A percentile compares a stretch with the other conserved stretches of the same genome.
Conservation (phyloP, 2,888 invertebrate genomes). For the Asteroscopus sphinx region DNA sequence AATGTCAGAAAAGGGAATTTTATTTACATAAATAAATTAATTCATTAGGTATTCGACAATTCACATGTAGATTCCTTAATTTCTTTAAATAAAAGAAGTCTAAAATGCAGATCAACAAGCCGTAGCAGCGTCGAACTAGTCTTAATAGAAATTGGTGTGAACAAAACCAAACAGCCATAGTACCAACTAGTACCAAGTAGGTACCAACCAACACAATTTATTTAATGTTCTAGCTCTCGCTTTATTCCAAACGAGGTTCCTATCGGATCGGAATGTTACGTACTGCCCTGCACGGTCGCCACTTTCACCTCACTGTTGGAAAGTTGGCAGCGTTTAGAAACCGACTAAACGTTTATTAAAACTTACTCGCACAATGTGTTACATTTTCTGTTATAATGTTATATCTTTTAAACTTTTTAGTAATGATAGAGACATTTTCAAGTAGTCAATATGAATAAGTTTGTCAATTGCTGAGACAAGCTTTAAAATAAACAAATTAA, state of each 20-base stretch:
- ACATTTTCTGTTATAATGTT: slow-evolving; percentile 16
- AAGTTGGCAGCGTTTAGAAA: slow-evolving; percentile 85
- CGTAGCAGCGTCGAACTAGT: background rate
- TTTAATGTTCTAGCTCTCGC: slow-evolving; percentile 62
- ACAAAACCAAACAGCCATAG: slow-evolving; percentile 36
- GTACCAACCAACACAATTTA: slow-evolving; percentile 53
- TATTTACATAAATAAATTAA: too few relatives aligned
- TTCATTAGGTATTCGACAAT: too few relatives aligned
- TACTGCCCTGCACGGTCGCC: slow-evolving; percentile 77
- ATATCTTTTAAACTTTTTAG: slow-evolving; percentile 4
- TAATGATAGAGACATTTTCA: background rate
- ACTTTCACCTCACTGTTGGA: slow-evolving; percentile 87
- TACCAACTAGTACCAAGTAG: too few relatives aligned
- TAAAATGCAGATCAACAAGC: background rate
- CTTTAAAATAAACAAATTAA: background rate
- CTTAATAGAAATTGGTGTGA: slow-evolving; percentile 34
- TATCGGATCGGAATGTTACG: slow-evolving; percentile 82
- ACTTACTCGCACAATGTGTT: slow-evolving; percentile 52
- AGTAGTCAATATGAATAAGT: background rate
- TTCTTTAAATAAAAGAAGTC: too few relatives aligned
- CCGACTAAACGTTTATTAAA: slow-evolving; percentile 75
- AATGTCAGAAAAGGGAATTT: background rate
- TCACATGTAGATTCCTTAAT: too few relatives aligned
- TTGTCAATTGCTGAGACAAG: background rate
- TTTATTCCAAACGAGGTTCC: slow-evolving; percentile 73